Base-by-base conservation (phyloP, 2,797 vertebrate genomes). In the Pteropus rufus region DNA sequence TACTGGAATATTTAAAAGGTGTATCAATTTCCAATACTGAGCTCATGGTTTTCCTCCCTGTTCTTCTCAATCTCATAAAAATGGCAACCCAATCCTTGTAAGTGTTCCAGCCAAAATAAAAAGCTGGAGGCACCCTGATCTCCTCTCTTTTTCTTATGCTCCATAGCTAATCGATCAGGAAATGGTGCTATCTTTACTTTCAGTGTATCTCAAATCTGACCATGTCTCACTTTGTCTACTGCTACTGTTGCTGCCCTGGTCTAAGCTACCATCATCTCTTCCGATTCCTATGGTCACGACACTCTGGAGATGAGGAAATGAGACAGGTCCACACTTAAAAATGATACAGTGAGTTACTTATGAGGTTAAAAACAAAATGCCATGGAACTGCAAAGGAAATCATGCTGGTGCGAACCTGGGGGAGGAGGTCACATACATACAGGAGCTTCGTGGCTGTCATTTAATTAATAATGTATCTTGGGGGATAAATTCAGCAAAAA, bases 11-110 rank as follows among this genome's bases (percentile, higher is more conserved):
- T 76, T 46, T 29, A 60, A 72, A 52, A 79, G 39, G 62, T 4
- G 0, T 5, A 26, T 14, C 41, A 23, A 41, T 1, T 2, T 31
- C 18, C 39, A 21, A 54, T 9, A 31, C 2, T 7, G 54, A 70
- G 6, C 24, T 60, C 23, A 1, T 4, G 31, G 4, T 44, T 54
- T 18, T 34, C 52, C 5, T 23, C 12, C 10, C 24, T n/a, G 6
- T 2, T 86, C 67, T 58, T 90, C 36, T 6, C 12, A 7, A 12
- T 41, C 52, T 23, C 24, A 24, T 3, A 58, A 69, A 41, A 41
- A 81, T 15, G 16, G 44, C 3, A 2, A 76, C 72, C 6, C 34
- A 18, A 26, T 26, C 26, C 24, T 76, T 72, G 23, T 2, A 24
- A 16, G 21, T 44, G 15, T 34, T 44, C 0, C n/a, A 29, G 26